These are phyloP conservation scores for Vanacampus margaritifer DNA, from an alignment of 2,113 vertebrate species.

Conservation along the genomic window DNA sequence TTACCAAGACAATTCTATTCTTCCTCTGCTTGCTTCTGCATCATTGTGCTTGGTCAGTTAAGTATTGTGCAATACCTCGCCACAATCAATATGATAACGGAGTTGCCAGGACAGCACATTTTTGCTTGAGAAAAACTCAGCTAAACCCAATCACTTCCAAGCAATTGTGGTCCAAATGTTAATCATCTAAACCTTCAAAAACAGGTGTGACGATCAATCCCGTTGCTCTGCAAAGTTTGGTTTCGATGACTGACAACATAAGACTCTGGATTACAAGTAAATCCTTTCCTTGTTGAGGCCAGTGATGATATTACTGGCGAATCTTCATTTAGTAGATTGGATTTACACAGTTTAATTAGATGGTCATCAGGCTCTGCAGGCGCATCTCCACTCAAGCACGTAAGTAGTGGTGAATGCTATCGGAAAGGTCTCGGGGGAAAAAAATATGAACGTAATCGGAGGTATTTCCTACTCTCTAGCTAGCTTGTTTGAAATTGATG, in stretches of 20 bases:
- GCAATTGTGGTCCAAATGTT: background rate
- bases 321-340: slow-evolving; percentile 20
- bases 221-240: slow-evolving; percentile 19
- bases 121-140: slow-evolving; percentile 8
- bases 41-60: slow-evolving; percentile 44
- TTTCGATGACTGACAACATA: slow-evolving; percentile 45
- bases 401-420: background rate
- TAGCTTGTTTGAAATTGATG: slow-evolving; percentile 21
- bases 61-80: slow-evolving; percentile 18
- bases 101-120: slow-evolving; percentile 1
- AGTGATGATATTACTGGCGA: slow-evolving; percentile 19
- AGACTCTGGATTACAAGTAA: slow-evolving; percentile 54
- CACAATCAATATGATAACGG: slow-evolving; percentile 36
- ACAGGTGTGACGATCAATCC: slow-evolving; percentile 13
- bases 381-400: slow-evolving; percentile 8
- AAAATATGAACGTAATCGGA: too few species aligned
- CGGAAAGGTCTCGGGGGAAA: background rate
- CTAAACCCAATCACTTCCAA: background rate
- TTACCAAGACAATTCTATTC: background rate
- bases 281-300: slow-evolving; percentile 41
- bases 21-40: slow-evolving; percentile 50
- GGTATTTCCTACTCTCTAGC: slow-evolving; percentile 12
- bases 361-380: slow-evolving; percentile 11
- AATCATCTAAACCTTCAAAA: slow-evolving; percentile 3
- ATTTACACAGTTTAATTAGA: slow-evolving; percentile 50